Evolutionary conservation across 1,140 invertebrate genomes (phyloP).

Genomic region (Microplitis mediator): DNA sequence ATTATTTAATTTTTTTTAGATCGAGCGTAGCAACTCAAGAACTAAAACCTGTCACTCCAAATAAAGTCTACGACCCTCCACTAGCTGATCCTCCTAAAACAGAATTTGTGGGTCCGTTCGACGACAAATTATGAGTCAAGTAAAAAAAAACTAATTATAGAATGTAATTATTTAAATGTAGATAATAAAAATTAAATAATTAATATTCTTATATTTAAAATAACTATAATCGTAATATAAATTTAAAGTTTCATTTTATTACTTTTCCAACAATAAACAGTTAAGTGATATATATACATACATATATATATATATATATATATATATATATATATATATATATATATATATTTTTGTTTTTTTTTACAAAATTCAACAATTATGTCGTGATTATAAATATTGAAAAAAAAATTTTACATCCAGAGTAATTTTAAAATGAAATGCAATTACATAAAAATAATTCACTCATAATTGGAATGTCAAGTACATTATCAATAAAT

Average conservation of each 20-base stretch:
- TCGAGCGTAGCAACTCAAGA: neutral
- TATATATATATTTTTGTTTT: too few relatives aligned
- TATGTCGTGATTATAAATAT: neutral
- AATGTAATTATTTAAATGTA: neutral
- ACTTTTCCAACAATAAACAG: slow-evolving; percentile 17
- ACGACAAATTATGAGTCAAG: neutral
- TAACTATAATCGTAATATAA: neutral
- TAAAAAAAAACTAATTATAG: neutral
- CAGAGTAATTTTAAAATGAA: neutral
- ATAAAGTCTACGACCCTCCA: slow-evolving; percentile 5
- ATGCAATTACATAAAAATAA: neutral
- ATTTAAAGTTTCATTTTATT: slow-evolving; percentile 14
- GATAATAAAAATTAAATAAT: slow-evolving; percentile 1
- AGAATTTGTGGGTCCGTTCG: neutral
- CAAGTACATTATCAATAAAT: too few relatives aligned
- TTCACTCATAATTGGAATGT: neutral
- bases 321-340: too few relatives aligned
- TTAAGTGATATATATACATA: slow-evolving; percentile 5
- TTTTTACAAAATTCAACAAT: slow-evolving; percentile 1
- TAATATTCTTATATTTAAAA: neutral
- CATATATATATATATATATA: neutral
- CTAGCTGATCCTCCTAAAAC: neutral
- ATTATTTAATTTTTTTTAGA: slow-evolving; percentile 7
- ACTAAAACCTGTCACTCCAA: slow-evolving; percentile 15
- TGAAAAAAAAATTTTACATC: neutral